Conservation (phyloP, 2,113 vertebrate genomes). For the Rissa tridactyla region DNA sequence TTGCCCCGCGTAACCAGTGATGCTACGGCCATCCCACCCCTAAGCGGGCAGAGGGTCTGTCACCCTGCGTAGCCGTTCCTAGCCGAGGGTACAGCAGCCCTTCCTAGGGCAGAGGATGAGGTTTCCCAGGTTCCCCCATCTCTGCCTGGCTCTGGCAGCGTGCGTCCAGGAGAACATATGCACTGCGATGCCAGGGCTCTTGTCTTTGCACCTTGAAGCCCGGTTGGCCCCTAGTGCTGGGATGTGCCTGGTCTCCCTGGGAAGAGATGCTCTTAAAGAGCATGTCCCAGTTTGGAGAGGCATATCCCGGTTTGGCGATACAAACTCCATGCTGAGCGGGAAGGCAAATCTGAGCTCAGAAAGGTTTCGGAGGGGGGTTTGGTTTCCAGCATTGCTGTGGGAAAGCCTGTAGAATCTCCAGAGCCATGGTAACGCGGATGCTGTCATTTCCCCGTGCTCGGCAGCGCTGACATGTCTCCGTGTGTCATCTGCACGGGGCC, state of each 20-base stretch:
- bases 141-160: not conserved
- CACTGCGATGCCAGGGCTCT: not conserved
- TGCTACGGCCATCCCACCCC: not conserved
- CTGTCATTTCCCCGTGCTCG: not conserved
- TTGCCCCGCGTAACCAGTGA: accelerated
- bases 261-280: not conserved
- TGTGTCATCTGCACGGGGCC: not conserved
- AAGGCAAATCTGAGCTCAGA: not conserved
- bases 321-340: accelerated
- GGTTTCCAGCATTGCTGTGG: not conserved
- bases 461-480: not conserved
- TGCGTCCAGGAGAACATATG: accelerated
- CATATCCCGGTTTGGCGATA: accelerated
- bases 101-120: not conserved
- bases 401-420: not conserved
- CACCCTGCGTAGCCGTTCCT: accelerated
- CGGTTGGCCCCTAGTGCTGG: not conserved
- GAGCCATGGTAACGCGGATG: conserved; percentile 13
- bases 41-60: accelerated
- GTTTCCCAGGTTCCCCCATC: not conserved
- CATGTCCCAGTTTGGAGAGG: not conserved
- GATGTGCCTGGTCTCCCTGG: accelerated
- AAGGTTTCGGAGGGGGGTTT: not conserved
- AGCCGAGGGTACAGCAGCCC: not conserved
- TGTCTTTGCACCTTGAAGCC: not conserved